phyloP scores from a whole-genome alignment of 2,888 invertebrate species.

The Adelognathus sp. region DNA sequence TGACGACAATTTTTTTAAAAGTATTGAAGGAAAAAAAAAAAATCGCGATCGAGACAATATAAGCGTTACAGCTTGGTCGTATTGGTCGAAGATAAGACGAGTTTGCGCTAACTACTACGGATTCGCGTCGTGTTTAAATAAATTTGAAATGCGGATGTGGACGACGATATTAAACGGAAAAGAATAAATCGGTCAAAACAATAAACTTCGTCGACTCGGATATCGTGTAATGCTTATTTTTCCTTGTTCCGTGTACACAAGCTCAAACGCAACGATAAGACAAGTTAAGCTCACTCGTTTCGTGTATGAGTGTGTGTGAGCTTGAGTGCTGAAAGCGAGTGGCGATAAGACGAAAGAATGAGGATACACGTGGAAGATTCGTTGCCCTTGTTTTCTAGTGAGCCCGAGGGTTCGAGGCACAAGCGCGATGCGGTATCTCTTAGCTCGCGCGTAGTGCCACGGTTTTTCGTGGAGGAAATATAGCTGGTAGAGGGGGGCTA shows the following conservation, averaged over 20 bases:
- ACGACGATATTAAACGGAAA: not conserved
- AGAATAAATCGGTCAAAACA: not conserved
- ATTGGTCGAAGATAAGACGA: no score
- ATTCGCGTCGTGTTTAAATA: not conserved
- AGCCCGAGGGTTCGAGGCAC: slow-evolving; percentile 4
- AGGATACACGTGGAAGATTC: not conserved
- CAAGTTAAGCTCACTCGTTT: not conserved
- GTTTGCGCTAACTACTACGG: no score
- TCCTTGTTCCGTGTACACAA: not conserved
- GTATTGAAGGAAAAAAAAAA: not conserved
- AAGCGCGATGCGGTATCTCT: slow-evolving; percentile 1
- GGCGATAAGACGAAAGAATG: slow-evolving; percentile 9
- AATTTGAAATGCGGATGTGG: no score
- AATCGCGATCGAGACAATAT: not conserved
- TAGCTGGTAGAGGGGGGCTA: not conserved
- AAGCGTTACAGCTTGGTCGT: no score
- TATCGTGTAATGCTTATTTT: not conserved
- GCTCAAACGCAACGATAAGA: not conserved
- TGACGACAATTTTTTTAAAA: not conserved
- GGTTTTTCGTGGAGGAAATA: not conserved
- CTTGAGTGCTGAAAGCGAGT: slow-evolving; percentile 7
- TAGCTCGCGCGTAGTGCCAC: not conserved
- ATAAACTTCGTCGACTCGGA: not conserved
- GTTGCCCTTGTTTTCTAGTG: not conserved
- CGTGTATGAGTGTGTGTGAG: no score